Percentiles rank a stretch among this genome's conserved stretches.
Evolutionary conservation across 2,888 invertebrate genomes (phyloP).

Genomic region (Byasa hedistus): DNA sequence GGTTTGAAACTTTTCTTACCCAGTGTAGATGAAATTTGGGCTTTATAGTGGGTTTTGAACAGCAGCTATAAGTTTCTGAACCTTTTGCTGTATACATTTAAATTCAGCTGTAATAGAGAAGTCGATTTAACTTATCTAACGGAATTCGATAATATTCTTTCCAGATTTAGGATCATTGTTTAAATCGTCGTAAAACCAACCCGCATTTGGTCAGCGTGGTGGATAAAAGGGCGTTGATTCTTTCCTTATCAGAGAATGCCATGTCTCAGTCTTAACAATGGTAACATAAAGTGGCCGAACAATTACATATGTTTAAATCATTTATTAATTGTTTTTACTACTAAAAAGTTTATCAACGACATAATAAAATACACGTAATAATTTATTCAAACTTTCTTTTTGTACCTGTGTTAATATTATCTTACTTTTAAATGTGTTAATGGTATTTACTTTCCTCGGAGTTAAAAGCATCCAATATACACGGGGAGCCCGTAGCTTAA

Average conservation of each 20-base stretch:
- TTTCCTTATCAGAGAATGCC: too few relatives aligned
- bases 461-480: constrained; percentile 33
- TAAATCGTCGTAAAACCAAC: not conserved
- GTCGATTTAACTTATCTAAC: not conserved
- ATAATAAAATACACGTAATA: not conserved
- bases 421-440: constrained; percentile 45
- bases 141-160: not conserved
- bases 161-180: not conserved
- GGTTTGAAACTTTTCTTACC: not conserved
- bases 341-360: not conserved
- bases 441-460: constrained; percentile 42
- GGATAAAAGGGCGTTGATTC: too few relatives aligned
- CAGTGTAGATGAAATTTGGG: not conserved
- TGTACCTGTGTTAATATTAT: constrained; percentile 33
- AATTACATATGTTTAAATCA: not conserved
- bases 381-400: not conserved
- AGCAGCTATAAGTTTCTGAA: not conserved
- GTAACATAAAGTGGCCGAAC: too few relatives aligned
- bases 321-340: not conserved
- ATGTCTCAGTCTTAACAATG: too few relatives aligned
- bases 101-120: too few relatives aligned
- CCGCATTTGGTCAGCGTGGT: too few relatives aligned
- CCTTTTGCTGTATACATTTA: too few relatives aligned
- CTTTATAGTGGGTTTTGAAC: not conserved
- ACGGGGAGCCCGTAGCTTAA: constrained; percentile 29